phyloP scores from a whole-genome alignment of 2,888 invertebrate genomes.

The Lepeophtheirus nordmannii region DNA sequence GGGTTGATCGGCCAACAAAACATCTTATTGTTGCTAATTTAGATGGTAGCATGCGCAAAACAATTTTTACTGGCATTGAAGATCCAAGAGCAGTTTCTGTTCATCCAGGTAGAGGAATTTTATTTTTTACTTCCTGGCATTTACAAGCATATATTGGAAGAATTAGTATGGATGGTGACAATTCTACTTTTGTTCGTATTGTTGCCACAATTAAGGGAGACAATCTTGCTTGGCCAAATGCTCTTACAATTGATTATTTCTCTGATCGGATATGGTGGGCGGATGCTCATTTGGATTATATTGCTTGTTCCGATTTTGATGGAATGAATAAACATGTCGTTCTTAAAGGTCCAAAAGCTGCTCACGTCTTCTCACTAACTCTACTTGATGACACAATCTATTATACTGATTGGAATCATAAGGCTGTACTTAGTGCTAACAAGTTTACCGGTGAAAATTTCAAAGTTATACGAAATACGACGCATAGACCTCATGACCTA shows the following conservation, averaged over 20 bases:
- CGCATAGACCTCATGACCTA: slow-evolving; percentile 85
- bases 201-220: slow-evolving; percentile 61
- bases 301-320: slow-evolving; percentile 83
- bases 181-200: slow-evolving; percentile 54
- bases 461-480: slow-evolving; percentile 64
- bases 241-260: slow-evolving; percentile 86
- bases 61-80: slow-evolving; percentile 61
- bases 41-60: slow-evolving; percentile 76
- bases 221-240: slow-evolving; percentile 97
- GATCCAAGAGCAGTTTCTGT: slow-evolving; percentile 88
- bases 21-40: slow-evolving; percentile 87
- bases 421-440: slow-evolving; percentile 73
- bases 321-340: slow-evolving; percentile 70
- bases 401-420: slow-evolving; percentile 98
- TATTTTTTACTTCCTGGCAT: slow-evolving; percentile 94
- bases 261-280: slow-evolving; percentile 92
- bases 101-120: slow-evolving; percentile 78
- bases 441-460: slow-evolving; percentile 65
- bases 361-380: slow-evolving; percentile 86
- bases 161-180: slow-evolving; percentile 90
- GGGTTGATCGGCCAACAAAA: slow-evolving; percentile 87
- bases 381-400: slow-evolving; percentile 81
- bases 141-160: slow-evolving; percentile 83
- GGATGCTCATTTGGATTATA: slow-evolving; percentile 93
- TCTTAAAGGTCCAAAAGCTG: slow-evolving; percentile 58